Conservation (phyloP, 2,797 vertebrate genomes). For the Danio kyathit region DNA sequence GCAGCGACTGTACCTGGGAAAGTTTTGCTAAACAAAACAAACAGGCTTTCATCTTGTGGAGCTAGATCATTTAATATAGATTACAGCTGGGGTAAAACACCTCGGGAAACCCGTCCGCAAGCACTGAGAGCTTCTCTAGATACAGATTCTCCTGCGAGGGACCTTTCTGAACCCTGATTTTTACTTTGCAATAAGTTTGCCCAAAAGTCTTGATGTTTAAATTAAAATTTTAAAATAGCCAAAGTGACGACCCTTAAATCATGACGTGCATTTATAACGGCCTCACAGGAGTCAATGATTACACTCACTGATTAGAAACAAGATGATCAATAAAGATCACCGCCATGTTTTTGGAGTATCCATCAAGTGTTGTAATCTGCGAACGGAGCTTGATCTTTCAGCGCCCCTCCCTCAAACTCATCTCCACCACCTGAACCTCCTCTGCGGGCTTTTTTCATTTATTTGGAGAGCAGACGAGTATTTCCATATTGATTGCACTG, state of each 20-base stretch:
- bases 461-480: slow-evolving; percentile 54
- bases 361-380: slow-evolving; percentile 60
- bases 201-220: not conserved
- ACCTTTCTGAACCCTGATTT: not conserved
- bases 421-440: slow-evolving; percentile 54
- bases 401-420: slow-evolving; percentile 47
- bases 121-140: slow-evolving; percentile 24
- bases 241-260: slow-evolving; percentile 1
- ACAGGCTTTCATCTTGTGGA: slow-evolving; percentile 61
- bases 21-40: slow-evolving; percentile 38
- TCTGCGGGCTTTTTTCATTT: slow-evolving; percentile 59
- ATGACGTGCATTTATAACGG: slow-evolving; percentile 46
- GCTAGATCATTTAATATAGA: slow-evolving; percentile 69
- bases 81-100: slow-evolving; percentile 63
- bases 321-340: slow-evolving; percentile 63
- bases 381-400: slow-evolving; percentile 47
- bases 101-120: slow-evolving; percentile 53
- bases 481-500: slow-evolving; percentile 64
- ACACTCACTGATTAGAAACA: slow-evolving; percentile 58
- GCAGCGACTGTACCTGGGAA: slow-evolving; percentile 49
- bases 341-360: slow-evolving; percentile 57
- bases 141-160: not conserved
- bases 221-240: not conserved
- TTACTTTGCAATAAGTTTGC: not conserved
- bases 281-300: slow-evolving; percentile 57